phyloP scores from a whole-genome alignment of 2,797 vertebrate species.

The Liparis tanakae region DNA sequence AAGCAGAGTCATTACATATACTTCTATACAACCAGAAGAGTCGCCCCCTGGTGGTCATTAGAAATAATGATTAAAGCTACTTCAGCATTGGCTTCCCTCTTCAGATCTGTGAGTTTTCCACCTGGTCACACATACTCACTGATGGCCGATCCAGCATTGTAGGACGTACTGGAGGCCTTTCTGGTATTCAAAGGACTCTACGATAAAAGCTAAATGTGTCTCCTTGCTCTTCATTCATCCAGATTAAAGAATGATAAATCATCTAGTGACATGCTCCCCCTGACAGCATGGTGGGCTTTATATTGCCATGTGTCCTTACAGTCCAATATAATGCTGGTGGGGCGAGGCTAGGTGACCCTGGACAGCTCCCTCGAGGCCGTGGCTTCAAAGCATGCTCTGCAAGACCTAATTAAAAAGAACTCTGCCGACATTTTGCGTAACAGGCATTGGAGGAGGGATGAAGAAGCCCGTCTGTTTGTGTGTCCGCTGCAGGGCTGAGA shows the following conservation, averaged over 20 bases:
- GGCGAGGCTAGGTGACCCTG: constrained; percentile 66
- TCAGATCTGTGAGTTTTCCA: too few species aligned
- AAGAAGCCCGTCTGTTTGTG: constrained; percentile 52
- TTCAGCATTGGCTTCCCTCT: too few species aligned
- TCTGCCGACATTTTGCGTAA: constrained; percentile 60
- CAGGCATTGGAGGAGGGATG: constrained; percentile 26
- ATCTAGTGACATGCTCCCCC: constrained; percentile 11
- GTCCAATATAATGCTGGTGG: constrained; percentile 47
- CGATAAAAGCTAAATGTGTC: neutral
- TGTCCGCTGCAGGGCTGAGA: constrained; percentile 46
- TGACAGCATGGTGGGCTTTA: constrained; percentile 43
- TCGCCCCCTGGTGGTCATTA: too few species aligned
- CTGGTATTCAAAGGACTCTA: neutral
- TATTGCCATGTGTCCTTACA: constrained; percentile 39
- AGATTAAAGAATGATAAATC: constrained; percentile 24
- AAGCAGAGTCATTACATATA: too few species aligned
- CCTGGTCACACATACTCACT: too few species aligned
- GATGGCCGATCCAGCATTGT: neutral
- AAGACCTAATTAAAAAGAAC: constrained; percentile 54
- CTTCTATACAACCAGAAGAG: too few species aligned
- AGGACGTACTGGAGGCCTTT: neutral
- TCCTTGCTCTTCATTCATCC: neutral
- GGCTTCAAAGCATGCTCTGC: constrained; percentile 23
- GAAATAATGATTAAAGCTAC: too few species aligned
- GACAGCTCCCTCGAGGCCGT: constrained; percentile 50